Conservation (phyloP, 2,888 invertebrate species). For the Allacma fusca region DNA sequence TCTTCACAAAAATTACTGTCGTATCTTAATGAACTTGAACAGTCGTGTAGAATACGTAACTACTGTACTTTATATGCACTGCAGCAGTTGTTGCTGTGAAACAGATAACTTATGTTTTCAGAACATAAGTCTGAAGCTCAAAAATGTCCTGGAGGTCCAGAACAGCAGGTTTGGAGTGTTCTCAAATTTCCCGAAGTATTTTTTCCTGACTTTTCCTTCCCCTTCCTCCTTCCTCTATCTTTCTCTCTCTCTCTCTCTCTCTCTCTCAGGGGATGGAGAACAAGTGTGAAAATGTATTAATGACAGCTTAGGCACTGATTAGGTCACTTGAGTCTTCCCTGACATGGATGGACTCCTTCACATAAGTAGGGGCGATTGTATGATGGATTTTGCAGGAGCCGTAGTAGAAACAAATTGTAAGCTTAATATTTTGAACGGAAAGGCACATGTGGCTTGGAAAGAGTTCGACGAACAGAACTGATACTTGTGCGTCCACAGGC, state of each 20-base stretch:
- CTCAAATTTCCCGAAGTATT: not conserved
- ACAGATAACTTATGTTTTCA: not conserved
- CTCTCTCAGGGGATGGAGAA: constrained; percentile 39
- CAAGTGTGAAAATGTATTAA: constrained; percentile 44
- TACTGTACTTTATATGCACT: not conserved
- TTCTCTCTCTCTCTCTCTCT: constrained; percentile 15
- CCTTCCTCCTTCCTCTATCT: constrained; percentile 35
- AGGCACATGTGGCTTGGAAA: not conserved
- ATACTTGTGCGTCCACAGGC: constrained; percentile 31
- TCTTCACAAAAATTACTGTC: not conserved
- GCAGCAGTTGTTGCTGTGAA: not conserved
- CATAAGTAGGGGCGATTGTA: not conserved
- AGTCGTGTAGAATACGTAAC: not conserved
- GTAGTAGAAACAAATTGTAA: too few species aligned
- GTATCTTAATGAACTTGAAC: constrained; percentile 2
- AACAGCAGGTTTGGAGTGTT: constrained; percentile 4
- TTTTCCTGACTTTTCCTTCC: constrained; percentile 8
- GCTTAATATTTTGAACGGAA: too few species aligned
- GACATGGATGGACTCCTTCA: not conserved
- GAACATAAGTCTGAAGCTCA: not conserved
- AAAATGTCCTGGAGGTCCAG: not conserved
- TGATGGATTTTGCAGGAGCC: too few species aligned
- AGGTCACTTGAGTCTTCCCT: constrained; percentile 32
- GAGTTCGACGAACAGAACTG: not conserved
- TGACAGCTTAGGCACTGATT: constrained; percentile 43